Percentiles rank a stretch among this genome's conserved stretches.
Conservation (phyloP, 2,888 invertebrate species). For the Molorchus minor region DNA sequence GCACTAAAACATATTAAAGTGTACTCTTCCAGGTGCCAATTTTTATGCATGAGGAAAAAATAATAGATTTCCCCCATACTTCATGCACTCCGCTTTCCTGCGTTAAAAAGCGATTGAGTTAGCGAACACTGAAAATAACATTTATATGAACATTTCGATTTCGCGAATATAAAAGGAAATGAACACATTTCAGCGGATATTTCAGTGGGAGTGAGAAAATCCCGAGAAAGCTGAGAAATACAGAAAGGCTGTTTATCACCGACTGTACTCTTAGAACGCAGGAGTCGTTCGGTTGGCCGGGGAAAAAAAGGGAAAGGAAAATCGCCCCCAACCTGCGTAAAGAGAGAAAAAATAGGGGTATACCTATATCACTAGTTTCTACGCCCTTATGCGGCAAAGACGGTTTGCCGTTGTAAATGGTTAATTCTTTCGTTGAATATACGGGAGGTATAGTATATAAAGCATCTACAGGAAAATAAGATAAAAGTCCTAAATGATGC, state of each 20-base stretch:
- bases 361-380: constrained; percentile 19
- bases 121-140: constrained; percentile 36
- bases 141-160: constrained; percentile 47
- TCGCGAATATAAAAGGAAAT: constrained; percentile 48
- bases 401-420: constrained; percentile 5
- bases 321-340: constrained; percentile 23
- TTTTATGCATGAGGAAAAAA: neutral
- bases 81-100: constrained; percentile 19
- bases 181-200: constrained; percentile 49
- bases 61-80: constrained; percentile 13
- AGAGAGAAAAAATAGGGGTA: constrained; percentile 24
- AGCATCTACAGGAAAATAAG: no score
- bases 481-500: no score
- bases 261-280: constrained; percentile 34
- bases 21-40: no score
- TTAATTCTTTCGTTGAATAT: no score
- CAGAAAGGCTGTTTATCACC: constrained; percentile 50
- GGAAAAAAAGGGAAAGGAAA: constrained; percentile 31
- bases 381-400: neutral
- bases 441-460: no score
- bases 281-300: constrained; percentile 28
- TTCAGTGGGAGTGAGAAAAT: constrained; percentile 47
- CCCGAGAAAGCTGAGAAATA: constrained; percentile 49
- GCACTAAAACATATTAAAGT: no score
- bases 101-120: constrained; percentile 30